Evolutionary conservation across 2,888 invertebrate species (phyloP).

Genomic region (Oligia latruncula): DNA sequence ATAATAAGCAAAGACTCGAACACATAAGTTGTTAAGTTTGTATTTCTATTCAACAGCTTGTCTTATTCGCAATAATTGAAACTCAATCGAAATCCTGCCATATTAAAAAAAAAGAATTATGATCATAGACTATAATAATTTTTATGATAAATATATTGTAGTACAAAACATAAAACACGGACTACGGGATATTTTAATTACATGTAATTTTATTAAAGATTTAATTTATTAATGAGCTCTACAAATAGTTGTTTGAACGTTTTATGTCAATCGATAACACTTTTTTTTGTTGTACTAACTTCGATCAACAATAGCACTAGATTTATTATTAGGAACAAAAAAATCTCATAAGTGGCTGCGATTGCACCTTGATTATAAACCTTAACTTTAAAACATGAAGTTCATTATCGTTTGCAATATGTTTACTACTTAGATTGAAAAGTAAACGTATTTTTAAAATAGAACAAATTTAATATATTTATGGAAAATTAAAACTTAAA

Average conservation of each 20-base stretch:
- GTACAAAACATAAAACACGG: conserved; percentile 25
- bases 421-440: too few relatives aligned
- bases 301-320: neutral
- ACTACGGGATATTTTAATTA: neutral
- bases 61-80: neutral
- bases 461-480: too few relatives aligned
- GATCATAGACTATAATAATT: neutral
- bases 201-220: neutral
- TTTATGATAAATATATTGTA: conserved; percentile 28
- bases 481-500: too few relatives aligned
- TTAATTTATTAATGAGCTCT: conserved; percentile 1
- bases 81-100: too few relatives aligned
- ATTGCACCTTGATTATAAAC: neutral
- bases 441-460: neutral
- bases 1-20: neutral
- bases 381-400: neutral
- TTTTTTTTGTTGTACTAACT: neutral
- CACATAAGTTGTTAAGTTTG: neutral
- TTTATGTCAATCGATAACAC: neutral
- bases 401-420: neutral
- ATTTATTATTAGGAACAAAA: too few relatives aligned
- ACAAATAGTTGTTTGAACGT: neutral
- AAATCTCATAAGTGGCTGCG: neutral
- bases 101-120: neutral
- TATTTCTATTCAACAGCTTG: neutral